phyloP scores from a whole-genome alignment of 1,140 invertebrate species.

The Hermatobates lingyangjiaoensis region DNA sequence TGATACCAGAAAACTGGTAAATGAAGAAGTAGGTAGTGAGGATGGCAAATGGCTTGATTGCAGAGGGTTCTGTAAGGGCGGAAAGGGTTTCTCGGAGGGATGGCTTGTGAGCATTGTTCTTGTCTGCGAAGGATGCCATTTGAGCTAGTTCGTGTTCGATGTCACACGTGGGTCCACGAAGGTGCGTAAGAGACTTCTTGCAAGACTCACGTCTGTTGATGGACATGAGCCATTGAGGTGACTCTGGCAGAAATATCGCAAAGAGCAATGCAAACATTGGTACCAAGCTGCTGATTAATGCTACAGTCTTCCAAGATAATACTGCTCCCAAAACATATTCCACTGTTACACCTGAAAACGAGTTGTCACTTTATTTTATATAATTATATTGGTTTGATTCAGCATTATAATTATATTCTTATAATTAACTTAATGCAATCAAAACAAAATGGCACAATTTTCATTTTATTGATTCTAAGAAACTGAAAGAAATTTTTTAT shows the following conservation, averaged over 20 bases:
- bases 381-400: too few species aligned
- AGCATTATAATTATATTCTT: too few species aligned
- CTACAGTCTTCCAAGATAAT: constrained; percentile 35
- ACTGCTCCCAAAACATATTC: constrained; percentile 41
- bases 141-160: constrained; percentile 39
- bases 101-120: constrained; percentile 29
- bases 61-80: constrained; percentile 35
- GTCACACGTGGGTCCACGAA: constrained; percentile 36
- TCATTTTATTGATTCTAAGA: too few species aligned
- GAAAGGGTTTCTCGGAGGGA: constrained; percentile 28
- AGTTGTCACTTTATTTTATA: not conserved
- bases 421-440: too few species aligned
- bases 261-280: constrained; percentile 34
- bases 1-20: constrained; percentile 53
- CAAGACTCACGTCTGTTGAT: constrained; percentile 39
- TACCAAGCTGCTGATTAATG: constrained; percentile 34
- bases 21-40: constrained; percentile 46
- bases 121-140: constrained; percentile 37
- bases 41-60: constrained; percentile 41
- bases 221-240: constrained; percentile 46
- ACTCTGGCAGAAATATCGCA: constrained; percentile 45
- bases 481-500: too few species aligned
- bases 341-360: constrained; percentile 21
- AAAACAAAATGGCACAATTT: too few species aligned
- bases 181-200: constrained; percentile 32